phyloP scores from a whole-genome alignment of 2,113 vertebrate genomes.

The Conger conger region DNA sequence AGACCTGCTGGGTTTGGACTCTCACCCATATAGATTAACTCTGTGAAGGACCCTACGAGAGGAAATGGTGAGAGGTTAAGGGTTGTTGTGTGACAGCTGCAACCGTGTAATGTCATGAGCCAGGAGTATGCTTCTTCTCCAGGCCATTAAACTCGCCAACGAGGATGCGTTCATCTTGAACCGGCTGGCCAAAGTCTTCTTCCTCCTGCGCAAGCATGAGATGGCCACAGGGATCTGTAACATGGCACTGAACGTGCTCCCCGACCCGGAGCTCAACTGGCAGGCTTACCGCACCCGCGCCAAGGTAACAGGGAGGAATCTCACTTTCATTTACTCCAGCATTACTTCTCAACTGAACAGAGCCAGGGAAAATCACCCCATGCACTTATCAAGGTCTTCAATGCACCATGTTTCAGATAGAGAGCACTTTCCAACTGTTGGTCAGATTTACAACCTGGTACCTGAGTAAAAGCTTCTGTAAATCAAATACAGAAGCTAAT shows the following conservation, averaged over 20 bases:
- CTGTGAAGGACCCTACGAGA: neutral
- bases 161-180: constrained; percentile 69
- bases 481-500: neutral
- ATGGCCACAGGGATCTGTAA: constrained; percentile 77
- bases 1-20: neutral
- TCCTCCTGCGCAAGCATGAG: constrained; percentile 74
- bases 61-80: neutral
- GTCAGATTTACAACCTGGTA: neutral
- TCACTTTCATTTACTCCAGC: neutral
- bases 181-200: constrained; percentile 71
- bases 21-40: neutral
- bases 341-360: neutral
- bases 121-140: constrained; percentile 22
- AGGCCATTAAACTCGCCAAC: constrained; percentile 75
- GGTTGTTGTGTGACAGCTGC: neutral
- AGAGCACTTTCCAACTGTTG: neutral
- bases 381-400: neutral
- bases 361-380: neutral
- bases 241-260: constrained; percentile 72
- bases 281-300: constrained; percentile 77
- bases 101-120: neutral
- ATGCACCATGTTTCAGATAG: neutral
- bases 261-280: constrained; percentile 76
- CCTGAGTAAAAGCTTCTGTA: neutral
- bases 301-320: constrained; percentile 60